Evolutionary conservation across 2,113 vertebrate species (phyloP).

Genomic region (Syngnathus scovelli): DNA sequence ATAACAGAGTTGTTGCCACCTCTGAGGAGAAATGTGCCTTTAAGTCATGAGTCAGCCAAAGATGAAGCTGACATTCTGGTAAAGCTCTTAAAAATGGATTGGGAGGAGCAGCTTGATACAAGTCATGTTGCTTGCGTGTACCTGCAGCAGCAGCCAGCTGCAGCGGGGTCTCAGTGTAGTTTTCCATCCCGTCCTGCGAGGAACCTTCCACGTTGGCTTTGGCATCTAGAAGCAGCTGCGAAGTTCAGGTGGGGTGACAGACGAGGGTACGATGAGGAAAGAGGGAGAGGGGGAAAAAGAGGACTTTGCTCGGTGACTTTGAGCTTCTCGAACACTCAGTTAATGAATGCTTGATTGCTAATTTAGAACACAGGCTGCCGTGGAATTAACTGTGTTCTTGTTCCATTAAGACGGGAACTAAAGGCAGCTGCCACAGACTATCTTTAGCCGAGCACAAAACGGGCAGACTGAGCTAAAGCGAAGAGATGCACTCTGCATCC

Average conservation of each 20-base stretch:
- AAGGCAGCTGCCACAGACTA: conserved; percentile 3
- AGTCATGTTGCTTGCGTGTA: conserved; percentile 43
- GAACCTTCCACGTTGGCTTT: conserved; percentile 94
- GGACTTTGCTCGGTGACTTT: not conserved
- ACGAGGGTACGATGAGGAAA: not conserved
- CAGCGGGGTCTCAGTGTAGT: conserved; percentile 95
- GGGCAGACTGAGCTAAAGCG: not conserved
- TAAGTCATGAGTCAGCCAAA: not conserved
- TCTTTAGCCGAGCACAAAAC: conserved; percentile 3
- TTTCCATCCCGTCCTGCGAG: conserved; percentile 92
- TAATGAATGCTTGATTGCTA: not conserved
- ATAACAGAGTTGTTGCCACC: not conserved
- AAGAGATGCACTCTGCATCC: not conserved
- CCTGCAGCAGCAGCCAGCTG: conserved; percentile 94
- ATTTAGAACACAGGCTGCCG: not conserved
- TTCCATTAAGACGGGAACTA: not conserved
- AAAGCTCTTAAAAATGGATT: not conserved
- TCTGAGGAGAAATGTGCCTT: not conserved
- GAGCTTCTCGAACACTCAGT: conserved; percentile 5
- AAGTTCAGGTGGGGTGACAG: conserved; percentile 26
- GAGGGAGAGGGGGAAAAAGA: not conserved
- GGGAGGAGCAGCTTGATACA: not conserved
- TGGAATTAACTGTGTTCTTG: not conserved
- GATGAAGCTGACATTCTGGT: conserved; percentile 10
- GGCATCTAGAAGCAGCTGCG: conserved; percentile 89